Evolutionary conservation across 2,113 vertebrate species (phyloP).

Genomic region (Uria lomvia): DNA sequence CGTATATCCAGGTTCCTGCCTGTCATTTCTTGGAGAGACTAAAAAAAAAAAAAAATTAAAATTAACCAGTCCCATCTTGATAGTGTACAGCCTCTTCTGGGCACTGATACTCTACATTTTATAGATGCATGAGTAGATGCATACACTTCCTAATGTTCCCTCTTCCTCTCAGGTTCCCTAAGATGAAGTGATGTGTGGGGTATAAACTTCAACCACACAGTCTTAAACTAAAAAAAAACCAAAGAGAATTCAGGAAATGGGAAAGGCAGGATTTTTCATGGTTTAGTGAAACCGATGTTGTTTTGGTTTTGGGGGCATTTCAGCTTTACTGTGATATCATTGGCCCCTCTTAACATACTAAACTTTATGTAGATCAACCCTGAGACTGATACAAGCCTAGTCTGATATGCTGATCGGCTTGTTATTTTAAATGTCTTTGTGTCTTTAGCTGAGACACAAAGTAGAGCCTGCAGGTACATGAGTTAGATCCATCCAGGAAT

Average conservation of each 20-base stretch:
- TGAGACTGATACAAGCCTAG: not conserved
- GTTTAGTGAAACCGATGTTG: not conserved
- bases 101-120: fast-evolving
- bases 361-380: not conserved
- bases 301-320: not conserved
- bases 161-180: not conserved
- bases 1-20: not conserved
- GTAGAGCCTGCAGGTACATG: not conserved
- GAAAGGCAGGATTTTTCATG: not conserved
- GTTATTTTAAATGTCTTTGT: not conserved
- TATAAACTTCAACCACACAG: not conserved
- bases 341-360: not conserved
- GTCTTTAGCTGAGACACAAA: not conserved
- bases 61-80: not conserved
- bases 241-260: not conserved
- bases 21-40: not conserved
- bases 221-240: not conserved
- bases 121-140: not conserved
- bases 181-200: not conserved
- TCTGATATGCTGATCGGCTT: not conserved
- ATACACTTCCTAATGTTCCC: not conserved
- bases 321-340: not conserved
- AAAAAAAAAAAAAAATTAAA: not conserved
- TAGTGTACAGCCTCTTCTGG: not conserved
- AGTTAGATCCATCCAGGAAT: not conserved